Percentiles rank a stretch among this genome's conserved stretches.
phyloP scores from a whole-genome alignment of 2,888 invertebrate species.

The Cephus nigrinus region DNA sequence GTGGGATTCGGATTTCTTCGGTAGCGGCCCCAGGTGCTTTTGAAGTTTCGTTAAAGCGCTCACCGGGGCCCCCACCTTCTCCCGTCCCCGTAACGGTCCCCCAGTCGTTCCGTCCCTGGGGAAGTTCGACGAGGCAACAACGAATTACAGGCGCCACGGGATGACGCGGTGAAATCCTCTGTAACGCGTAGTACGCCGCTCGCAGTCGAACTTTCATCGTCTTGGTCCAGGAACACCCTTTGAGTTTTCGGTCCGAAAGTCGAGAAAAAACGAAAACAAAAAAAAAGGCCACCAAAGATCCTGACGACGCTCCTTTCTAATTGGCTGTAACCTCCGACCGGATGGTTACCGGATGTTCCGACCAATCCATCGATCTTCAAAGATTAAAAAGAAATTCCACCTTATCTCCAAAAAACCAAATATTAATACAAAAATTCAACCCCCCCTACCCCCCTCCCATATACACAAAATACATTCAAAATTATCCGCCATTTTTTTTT shows the following conservation, averaged over 20 bases:
- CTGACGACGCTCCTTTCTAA: constrained; percentile 18
- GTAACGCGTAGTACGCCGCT: constrained; percentile 34
- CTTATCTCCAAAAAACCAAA: not conserved
- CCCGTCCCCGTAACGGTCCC: not conserved
- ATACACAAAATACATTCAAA: not conserved
- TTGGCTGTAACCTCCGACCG: constrained; percentile 12
- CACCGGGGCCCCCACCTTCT: not conserved
- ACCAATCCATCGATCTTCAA: not conserved
- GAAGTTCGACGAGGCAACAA: constrained; percentile 17
- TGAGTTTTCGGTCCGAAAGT: not conserved
- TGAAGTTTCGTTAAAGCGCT: constrained; percentile 19
- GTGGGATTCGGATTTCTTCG: constrained; percentile 44
- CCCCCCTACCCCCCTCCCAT: no score
- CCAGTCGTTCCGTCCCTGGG: constrained; percentile 1
- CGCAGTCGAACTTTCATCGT: not conserved
- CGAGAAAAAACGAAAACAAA: not conserved
- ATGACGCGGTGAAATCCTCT: constrained; percentile 49
- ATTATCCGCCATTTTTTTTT: not conserved
- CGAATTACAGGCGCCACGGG: constrained; percentile 52
- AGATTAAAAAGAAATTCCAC: not conserved
- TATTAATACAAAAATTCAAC: not conserved
- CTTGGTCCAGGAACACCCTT: not conserved
- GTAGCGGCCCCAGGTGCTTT: constrained; percentile 16
- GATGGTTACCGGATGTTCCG: constrained; percentile 12
- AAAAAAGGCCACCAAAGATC: constrained; percentile 2